Percentiles rank a stretch among this genome's conserved stretches.
phyloP scores from a whole-genome alignment of 35 echinoderm and acorn worm species.

The Acanthaster planci region DNA sequence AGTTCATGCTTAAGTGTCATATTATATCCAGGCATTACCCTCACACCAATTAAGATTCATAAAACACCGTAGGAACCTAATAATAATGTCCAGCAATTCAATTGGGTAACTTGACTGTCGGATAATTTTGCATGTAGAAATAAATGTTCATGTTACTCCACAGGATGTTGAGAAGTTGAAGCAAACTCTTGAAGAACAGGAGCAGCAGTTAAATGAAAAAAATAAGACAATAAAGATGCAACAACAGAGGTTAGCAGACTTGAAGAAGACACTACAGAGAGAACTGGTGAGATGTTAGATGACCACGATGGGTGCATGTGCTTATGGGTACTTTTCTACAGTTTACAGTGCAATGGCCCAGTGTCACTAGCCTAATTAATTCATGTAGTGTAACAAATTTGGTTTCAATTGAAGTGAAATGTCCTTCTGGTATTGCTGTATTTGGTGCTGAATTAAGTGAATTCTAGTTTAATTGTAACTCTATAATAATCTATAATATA shows the following conservation, averaged over 20 bases:
- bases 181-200: slow-evolving; percentile 66
- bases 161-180: slow-evolving; percentile 61
- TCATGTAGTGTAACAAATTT: neutral
- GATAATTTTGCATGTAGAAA: too few relatives aligned
- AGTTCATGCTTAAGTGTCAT: neutral
- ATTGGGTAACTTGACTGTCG: too few relatives aligned
- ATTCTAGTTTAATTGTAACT: too few relatives aligned
- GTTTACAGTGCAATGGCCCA: too few relatives aligned
- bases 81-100: neutral
- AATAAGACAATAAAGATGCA: slow-evolving; percentile 99
- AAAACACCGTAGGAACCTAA: neutral
- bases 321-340: neutral
- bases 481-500: too few relatives aligned
- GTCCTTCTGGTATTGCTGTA: too few relatives aligned
- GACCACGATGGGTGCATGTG: neutral
- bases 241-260: slow-evolving; percentile 89
- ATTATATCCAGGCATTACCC: neutral
- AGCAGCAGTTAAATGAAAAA: slow-evolving; percentile 81
- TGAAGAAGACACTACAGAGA: slow-evolving; percentile 95
- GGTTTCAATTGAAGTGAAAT: too few relatives aligned
- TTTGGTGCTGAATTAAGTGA: too few relatives aligned
- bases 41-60: neutral
- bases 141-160: neutral
- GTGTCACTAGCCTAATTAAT: too few relatives aligned
- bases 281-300: slow-evolving; percentile 74